phyloP scores from a whole-genome alignment of 2,797 vertebrate species.

The Meriones psammophilus region DNA sequence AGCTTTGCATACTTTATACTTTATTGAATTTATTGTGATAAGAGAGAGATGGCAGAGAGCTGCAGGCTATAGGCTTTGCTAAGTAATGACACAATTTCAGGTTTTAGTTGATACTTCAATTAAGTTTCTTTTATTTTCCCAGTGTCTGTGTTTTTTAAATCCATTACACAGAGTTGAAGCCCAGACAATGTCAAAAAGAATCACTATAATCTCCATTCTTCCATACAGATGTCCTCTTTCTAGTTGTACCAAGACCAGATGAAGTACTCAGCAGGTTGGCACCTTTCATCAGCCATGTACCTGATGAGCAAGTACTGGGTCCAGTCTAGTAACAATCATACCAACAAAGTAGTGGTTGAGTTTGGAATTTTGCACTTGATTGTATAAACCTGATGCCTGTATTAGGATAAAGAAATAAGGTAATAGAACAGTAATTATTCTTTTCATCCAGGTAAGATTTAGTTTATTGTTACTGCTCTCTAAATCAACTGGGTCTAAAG shows the following conservation, averaged over 20 bases:
- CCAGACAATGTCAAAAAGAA: background rate
- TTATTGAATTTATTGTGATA: slow-evolving; percentile 69
- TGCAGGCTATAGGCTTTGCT: slow-evolving; percentile 38
- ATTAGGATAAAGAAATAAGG: slow-evolving; percentile 20
- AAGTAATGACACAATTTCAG: slow-evolving; percentile 67
- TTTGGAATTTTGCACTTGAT: slow-evolving; percentile 41
- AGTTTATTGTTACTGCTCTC: slow-evolving; percentile 41
- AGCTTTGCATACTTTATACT: slow-evolving; percentile 71
- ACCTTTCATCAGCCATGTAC: background rate
- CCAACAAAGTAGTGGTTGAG: background rate
- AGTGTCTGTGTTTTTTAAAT: slow-evolving; percentile 48
- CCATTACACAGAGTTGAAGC: slow-evolving; percentile 21
- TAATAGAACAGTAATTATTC: background rate
- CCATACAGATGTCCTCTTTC: slow-evolving; percentile 4
- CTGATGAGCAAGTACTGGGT: background rate
- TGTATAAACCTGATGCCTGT: background rate
- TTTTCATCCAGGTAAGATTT: slow-evolving; percentile 18
- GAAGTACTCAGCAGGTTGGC: background rate
- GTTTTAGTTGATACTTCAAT: slow-evolving; percentile 62
- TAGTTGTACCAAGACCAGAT: background rate
- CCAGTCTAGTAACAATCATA: background rate
- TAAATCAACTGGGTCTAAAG: slow-evolving; percentile 36
- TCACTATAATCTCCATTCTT: background rate
- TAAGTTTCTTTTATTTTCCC: slow-evolving; percentile 25
- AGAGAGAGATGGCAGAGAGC: slow-evolving; percentile 6